Conservation (phyloP, 2,797 vertebrate genomes). For the Pelobates cultripes region DNA sequence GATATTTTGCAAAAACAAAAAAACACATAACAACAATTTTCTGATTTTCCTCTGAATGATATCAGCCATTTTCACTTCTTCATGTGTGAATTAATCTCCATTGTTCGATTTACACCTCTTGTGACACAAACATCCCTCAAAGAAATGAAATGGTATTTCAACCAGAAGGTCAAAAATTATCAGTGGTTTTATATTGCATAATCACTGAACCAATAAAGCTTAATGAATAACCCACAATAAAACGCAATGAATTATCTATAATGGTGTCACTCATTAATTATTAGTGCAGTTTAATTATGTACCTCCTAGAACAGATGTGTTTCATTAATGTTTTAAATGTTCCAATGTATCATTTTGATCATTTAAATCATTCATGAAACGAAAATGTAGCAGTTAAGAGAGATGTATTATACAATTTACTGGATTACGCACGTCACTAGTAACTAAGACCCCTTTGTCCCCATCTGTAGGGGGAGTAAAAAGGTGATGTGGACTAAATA, state of each 20-base stretch:
- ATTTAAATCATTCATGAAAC: slow-evolving; percentile 26
- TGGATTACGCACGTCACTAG: too few species aligned
- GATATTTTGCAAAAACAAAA: too few species aligned
- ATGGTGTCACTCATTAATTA: slow-evolving; percentile 30
- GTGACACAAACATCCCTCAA: not conserved
- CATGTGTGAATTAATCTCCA: not conserved
- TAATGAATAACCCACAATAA: slow-evolving; percentile 28
- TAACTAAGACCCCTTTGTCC: too few species aligned
- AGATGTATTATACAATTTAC: not conserved
- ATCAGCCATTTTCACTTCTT: not conserved
- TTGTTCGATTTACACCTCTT: not conserved
- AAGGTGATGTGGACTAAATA: too few species aligned
- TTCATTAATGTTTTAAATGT: slow-evolving; percentile 33
- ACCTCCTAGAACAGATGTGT: slow-evolving; percentile 1
- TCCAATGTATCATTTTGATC: slow-evolving; percentile 16
- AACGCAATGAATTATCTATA: slow-evolving; percentile 30
- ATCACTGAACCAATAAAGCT: slow-evolving; percentile 12
- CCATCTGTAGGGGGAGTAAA: too few species aligned
- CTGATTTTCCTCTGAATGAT: too few species aligned
- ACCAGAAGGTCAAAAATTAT: too few species aligned
- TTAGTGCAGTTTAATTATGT: slow-evolving; percentile 34
- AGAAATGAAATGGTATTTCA: too few species aligned
- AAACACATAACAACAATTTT: too few species aligned
- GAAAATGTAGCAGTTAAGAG: not conserved
- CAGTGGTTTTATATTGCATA: not conserved